Evolutionary conservation across 2,113 vertebrate species (phyloP).

Genomic region (Microtus pennsylvanicus): DNA sequence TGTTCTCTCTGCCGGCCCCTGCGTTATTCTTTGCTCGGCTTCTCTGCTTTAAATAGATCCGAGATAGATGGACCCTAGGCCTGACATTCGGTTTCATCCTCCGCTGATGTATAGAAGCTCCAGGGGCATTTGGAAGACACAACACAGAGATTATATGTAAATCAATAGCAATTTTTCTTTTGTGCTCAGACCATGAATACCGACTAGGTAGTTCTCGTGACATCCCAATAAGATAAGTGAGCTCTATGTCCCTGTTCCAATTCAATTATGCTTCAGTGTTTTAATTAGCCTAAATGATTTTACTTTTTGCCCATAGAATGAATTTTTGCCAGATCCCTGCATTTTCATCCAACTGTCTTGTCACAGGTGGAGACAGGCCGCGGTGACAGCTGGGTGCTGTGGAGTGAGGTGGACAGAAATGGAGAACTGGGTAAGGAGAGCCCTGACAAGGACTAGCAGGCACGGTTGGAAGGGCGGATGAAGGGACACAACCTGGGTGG

Average conservation of each 20-base stretch:
- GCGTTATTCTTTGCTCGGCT: background rate
- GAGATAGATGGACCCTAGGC: constrained; percentile 39
- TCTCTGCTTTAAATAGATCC: background rate
- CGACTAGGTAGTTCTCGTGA: constrained; percentile 72
- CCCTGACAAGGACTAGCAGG: rapidly evolving
- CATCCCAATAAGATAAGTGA: constrained; percentile 67
- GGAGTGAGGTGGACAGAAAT: background rate
- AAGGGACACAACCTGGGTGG: background rate
- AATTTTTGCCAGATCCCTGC: constrained; percentile 55
- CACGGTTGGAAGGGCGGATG: background rate
- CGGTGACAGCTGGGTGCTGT: background rate
- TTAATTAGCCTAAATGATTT: constrained; percentile 73
- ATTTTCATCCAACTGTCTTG: constrained; percentile 64
- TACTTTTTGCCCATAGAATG: constrained; percentile 60
- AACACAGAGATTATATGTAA: constrained; percentile 67
- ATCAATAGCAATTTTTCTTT: constrained; percentile 74
- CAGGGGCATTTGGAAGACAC: constrained; percentile 48
- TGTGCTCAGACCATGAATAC: constrained; percentile 65
- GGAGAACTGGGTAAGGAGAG: background rate
- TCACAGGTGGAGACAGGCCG: background rate
- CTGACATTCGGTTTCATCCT: constrained; percentile 32
- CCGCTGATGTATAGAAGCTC: constrained; percentile 29
- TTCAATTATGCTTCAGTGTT: constrained; percentile 62
- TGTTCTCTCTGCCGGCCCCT: background rate
- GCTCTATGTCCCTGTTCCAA: constrained; percentile 69